Base-by-base conservation (phyloP, 64 coral and sea anemone genomes). In the Pachyseris speciosa region DNA sequence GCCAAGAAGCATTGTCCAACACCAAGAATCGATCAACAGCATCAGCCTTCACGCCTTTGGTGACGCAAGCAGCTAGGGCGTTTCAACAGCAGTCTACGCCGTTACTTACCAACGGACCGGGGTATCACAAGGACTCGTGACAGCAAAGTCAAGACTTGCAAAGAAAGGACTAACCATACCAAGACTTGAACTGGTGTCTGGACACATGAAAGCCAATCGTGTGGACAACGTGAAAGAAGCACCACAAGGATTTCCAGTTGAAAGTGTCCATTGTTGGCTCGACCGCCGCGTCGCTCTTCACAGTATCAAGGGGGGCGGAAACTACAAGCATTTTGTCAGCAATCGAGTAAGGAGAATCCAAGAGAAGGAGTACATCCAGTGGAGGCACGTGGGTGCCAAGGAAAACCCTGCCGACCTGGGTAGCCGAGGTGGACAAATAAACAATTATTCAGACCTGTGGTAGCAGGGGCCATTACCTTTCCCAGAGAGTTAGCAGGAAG, bases 371-470 rank as follows among this genome's bases (percentile, higher is more conserved):
- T 83, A 86, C 53, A 91, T 88, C 19, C 60, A 77, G 24, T 94
- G 91, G 49, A 64, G 74, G n/a, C 83, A 80, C 55, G 74, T 83
- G 20, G 57, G 63, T 80, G 70, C 73, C 34, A 28, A 45, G 27
- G 84, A 93, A 57, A 87, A 93, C 40, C 83, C 84, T 22, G 91
- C 91, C 15, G 83, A 93, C 28, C 27, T 93, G 1, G 72, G 91
- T 15, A 86, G 91, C 53, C 7, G 71, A 30, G 84, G 83, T 25
- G 25, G 91, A 15, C 37, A 85, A 22, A 69, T 60, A 17, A 68
- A 59, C 49, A 55, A 87, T 24, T 73, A 16, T 6, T 34, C 61
- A 33, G 64, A 70, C 29, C 22, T 52, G 10, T 91, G 89, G 78
- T 41, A 27, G 22, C 72, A 85, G n/a, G 80, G 90, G 44, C 90